phyloP scores from a whole-genome alignment of 2,797 vertebrate genomes.

The Sphaeramia orbicularis region DNA sequence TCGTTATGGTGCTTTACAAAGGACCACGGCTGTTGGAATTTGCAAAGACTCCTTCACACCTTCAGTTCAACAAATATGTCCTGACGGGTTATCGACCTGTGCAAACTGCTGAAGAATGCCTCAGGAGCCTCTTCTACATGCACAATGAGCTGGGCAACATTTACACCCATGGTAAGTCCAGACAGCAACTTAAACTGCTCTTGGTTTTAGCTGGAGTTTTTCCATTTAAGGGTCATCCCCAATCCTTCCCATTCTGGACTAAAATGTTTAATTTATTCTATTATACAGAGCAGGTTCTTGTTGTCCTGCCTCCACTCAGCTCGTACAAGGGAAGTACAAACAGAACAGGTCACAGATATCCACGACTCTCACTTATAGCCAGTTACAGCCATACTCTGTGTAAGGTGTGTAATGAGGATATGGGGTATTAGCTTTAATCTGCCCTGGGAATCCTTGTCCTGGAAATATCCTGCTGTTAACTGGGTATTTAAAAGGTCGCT shows the following conservation, averaged over 20 bases:
- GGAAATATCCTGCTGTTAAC: conserved; percentile 68
- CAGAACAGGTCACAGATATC: conserved; percentile 24
- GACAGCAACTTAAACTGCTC: neutral
- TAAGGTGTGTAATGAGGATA: conserved; percentile 68
- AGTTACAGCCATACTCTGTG: conserved; percentile 46
- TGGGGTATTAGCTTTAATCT: conserved; percentile 83
- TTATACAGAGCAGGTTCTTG: neutral
- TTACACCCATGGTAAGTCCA: conserved; percentile 92
- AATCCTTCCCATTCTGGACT: neutral
- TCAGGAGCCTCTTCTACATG: conserved; percentile 93
- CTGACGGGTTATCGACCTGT: conserved; percentile 92
- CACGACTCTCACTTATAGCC: conserved; percentile 71
- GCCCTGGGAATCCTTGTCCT: conserved; percentile 69
- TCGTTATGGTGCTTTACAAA: conserved; percentile 83
- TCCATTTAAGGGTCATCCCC: neutral
- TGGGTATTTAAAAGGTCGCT: conserved; percentile 42
- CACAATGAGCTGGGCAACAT: conserved; percentile 97
- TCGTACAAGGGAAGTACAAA: neutral
- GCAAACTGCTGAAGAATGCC: conserved; percentile 87
- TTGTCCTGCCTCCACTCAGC: neutral
- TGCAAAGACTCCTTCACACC: conserved; percentile 89
- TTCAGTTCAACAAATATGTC: conserved; percentile 94
- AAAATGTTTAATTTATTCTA: neutral
- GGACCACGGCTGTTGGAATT: conserved; percentile 90
- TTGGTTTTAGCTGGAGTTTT: neutral